Percentiles rank a stretch among this genome's conserved stretches.
phyloP scores from a whole-genome alignment of 1,140 invertebrate species.

The Ctenoplectra terminalis region DNA sequence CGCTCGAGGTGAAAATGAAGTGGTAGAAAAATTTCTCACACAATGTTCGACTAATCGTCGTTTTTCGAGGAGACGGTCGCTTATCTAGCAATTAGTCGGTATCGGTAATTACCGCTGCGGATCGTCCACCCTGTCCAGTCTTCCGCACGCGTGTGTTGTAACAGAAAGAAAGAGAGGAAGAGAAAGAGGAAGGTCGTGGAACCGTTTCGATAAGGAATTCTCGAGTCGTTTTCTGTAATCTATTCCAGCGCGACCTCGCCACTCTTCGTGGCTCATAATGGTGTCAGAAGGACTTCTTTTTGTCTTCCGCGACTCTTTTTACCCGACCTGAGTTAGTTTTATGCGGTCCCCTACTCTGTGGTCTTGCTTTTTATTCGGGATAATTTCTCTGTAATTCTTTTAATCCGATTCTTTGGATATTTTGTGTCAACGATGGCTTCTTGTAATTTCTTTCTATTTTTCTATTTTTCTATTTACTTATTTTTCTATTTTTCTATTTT shows the following conservation, averaged over 20 bases:
- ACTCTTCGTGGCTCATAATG: conserved; percentile 43
- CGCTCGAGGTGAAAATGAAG: background rate
- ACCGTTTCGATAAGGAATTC: conserved; percentile 48
- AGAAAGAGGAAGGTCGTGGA: background rate
- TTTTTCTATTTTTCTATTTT: background rate
- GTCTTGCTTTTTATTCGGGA: background rate
- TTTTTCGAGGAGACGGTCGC: conserved; percentile 17
- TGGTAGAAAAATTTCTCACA: background rate
- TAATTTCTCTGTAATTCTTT: background rate
- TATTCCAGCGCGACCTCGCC: conserved; percentile 31
- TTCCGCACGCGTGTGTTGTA: background rate
- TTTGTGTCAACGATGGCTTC: background rate
- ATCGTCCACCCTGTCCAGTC: conserved; percentile 4
- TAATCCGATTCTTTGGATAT: background rate
- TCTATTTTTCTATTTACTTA: background rate
- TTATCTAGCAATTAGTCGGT: conserved; percentile 69
- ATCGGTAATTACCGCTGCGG: conserved; percentile 62
- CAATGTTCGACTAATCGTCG: background rate
- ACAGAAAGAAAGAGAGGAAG: background rate
- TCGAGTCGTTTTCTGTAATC: conserved; percentile 45
- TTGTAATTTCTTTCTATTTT: too few relatives aligned
- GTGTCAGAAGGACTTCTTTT: conserved; percentile 44
- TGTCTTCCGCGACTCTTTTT: background rate
- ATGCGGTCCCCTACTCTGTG: too few relatives aligned
- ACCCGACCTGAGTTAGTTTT: too few relatives aligned